Conservation (phyloP, 2,888 invertebrate species). For the Serripes groenlandicus region DNA sequence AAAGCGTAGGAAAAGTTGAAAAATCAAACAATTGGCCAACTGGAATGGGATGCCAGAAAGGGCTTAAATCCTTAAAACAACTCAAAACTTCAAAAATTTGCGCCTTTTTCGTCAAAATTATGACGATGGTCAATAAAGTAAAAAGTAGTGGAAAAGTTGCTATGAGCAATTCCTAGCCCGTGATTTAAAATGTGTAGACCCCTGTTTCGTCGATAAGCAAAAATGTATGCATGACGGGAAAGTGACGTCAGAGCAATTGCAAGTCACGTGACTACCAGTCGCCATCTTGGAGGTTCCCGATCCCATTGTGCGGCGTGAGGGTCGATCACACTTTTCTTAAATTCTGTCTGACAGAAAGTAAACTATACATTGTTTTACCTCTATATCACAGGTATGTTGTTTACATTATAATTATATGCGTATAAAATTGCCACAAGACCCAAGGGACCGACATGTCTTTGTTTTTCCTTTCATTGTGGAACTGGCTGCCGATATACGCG, state of each 20-base stretch:
- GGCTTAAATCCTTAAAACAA: background rate
- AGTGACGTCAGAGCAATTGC: conserved; percentile 71
- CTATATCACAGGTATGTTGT: background rate
- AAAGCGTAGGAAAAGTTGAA: background rate
- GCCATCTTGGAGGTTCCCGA: conserved; percentile 76
- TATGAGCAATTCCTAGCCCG: conserved; percentile 15
- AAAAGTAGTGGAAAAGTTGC: background rate
- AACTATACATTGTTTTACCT: background rate
- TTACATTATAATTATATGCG: background rate
- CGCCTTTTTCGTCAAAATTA: background rate
- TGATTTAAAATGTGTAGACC: conserved; percentile 55
- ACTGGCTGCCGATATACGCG: conserved; percentile 39
- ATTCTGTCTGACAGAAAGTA: background rate
- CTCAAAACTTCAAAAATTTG: background rate
- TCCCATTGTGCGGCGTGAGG: conserved; percentile 65
- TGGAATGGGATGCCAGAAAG: background rate
- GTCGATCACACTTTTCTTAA: conserved; percentile 6
- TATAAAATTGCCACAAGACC: background rate
- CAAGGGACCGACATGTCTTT: background rate
- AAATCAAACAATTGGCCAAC: background rate
- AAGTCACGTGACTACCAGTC: conserved; percentile 75
- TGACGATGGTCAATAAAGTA: conserved; percentile 11
- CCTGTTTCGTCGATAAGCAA: conserved; percentile 64
- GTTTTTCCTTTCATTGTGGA: conserved; percentile 21
- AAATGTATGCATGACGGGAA: conserved; percentile 73